phyloP scores from a whole-genome alignment of 2,888 invertebrate genomes.

The Phengaris arion region DNA sequence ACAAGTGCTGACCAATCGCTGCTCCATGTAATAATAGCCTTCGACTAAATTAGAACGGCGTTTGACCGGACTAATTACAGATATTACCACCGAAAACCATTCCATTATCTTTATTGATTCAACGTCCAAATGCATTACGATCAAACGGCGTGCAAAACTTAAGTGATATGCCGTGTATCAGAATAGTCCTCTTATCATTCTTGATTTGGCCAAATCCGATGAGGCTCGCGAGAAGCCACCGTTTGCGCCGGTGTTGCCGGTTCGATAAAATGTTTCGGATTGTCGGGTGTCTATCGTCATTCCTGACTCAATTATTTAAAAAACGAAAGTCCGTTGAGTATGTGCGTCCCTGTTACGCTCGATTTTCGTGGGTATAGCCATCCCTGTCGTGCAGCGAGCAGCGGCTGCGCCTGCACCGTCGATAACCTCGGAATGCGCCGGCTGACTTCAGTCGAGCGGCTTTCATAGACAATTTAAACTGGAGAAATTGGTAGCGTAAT shows the following conservation, averaged over 20 bases:
- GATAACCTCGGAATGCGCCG: constrained; percentile 76
- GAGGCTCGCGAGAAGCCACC: constrained; percentile 43
- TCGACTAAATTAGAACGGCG: constrained; percentile 72
- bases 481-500: constrained; percentile 72
- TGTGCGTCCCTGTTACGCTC: constrained; percentile 57
- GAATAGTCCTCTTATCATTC: not conserved
- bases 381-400: constrained; percentile 52
- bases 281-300: constrained; percentile 74
- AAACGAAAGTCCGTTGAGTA: constrained; percentile 64
- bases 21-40: constrained; percentile 69
- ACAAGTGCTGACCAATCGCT: constrained; percentile 61
- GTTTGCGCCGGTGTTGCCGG: constrained; percentile 61
- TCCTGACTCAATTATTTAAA: constrained; percentile 76
- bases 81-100: constrained; percentile 48
- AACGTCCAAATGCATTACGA: constrained; percentile 31
- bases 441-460: constrained; percentile 75
- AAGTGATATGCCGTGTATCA: constrained; percentile 5
- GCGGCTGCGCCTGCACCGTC: constrained; percentile 66
- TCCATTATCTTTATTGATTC: constrained; percentile 39
- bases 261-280: constrained; percentile 71
- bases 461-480: constrained; percentile 78
- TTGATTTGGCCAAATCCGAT: constrained; percentile 47
- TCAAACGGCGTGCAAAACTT: constrained; percentile 27
- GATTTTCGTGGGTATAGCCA: constrained; percentile 50
- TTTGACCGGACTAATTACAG: constrained; percentile 66